These are phyloP conservation scores for Danio choprae DNA, from an alignment of 2,797 vertebrate genomes.

Conservation along the genomic window DNA sequence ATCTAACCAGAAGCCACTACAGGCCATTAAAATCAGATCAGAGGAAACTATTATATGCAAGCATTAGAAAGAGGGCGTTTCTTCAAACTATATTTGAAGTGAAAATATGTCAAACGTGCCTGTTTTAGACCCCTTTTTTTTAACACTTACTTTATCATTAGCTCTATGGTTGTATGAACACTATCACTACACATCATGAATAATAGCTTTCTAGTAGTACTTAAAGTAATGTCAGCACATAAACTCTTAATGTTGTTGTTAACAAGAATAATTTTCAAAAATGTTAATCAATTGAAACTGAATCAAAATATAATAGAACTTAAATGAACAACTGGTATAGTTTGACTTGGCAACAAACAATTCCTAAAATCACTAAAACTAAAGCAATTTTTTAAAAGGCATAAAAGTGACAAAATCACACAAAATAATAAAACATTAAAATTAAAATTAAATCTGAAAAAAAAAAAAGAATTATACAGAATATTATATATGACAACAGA, in stretches of 20 bases:
- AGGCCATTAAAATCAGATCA: conserved; percentile 1
- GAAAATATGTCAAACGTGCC: not conserved
- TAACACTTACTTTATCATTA: not conserved
- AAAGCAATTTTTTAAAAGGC: too few relatives aligned
- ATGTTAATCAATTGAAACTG: too few relatives aligned
- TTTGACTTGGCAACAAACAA: too few relatives aligned
- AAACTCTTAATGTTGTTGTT: not conserved
- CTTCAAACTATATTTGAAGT: not conserved
- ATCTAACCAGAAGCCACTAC: not conserved
- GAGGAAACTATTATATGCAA: not conserved
- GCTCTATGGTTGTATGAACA: not conserved
- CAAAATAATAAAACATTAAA: too few relatives aligned
- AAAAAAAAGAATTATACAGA: too few relatives aligned
- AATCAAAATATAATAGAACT: too few relatives aligned
- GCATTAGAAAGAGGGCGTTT: not conserved
- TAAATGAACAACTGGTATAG: too few relatives aligned
- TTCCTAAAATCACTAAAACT: too few relatives aligned
- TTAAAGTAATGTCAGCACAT: not conserved
- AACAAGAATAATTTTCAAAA: too few relatives aligned
- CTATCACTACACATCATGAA: not conserved
- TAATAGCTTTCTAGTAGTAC: not conserved
- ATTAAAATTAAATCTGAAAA: too few relatives aligned
- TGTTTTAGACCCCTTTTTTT: not conserved
- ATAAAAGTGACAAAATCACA: too few relatives aligned
- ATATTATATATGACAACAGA: too few relatives aligned